Conservation (phyloP, 2,797 vertebrate genomes). For the Pampus argenteus region DNA sequence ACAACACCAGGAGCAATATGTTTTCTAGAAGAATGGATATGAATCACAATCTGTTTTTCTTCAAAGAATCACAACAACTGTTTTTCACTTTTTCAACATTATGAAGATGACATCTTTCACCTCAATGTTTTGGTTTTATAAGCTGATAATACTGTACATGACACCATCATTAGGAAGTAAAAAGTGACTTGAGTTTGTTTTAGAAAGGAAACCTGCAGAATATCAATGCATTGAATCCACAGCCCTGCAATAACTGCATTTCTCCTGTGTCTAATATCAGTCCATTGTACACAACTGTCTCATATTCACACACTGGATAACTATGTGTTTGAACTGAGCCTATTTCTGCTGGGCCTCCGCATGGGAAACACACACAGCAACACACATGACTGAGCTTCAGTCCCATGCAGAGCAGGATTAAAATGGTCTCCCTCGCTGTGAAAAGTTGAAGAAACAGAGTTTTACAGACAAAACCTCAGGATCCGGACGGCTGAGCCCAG, state of each 20-base stretch:
- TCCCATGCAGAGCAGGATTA: constrained; percentile 42
- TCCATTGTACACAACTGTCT: constrained; percentile 14
- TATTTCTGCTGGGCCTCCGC: constrained; percentile 12
- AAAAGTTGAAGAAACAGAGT: constrained; percentile 54
- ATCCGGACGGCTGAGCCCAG: constrained; percentile 46
- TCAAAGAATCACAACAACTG: too few relatives aligned
- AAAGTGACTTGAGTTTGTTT: too few relatives aligned
- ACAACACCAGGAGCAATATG: background rate
- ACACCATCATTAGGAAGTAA: too few relatives aligned
- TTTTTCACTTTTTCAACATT: too few relatives aligned
- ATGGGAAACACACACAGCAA: constrained; percentile 16
- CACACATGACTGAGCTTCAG: constrained; percentile 38
- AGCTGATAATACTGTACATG: too few relatives aligned
- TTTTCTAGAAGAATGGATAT: background rate
- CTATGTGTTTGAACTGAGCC: constrained; percentile 12
- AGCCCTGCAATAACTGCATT: constrained; percentile 2
- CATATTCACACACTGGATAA: constrained; percentile 18
- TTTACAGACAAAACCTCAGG: constrained; percentile 46
- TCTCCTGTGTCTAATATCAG: background rate
- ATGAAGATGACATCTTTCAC: too few relatives aligned
- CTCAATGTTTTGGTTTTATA: too few relatives aligned
- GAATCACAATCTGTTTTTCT: too few relatives aligned
- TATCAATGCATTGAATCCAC: background rate
- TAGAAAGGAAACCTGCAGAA: background rate
- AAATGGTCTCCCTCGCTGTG: constrained; percentile 37